Evolutionary conservation across 2,113 vertebrate genomes (phyloP), one percentile per base, ranked within the genome.

Genomic region (Ophiodon elongatus): DNA sequence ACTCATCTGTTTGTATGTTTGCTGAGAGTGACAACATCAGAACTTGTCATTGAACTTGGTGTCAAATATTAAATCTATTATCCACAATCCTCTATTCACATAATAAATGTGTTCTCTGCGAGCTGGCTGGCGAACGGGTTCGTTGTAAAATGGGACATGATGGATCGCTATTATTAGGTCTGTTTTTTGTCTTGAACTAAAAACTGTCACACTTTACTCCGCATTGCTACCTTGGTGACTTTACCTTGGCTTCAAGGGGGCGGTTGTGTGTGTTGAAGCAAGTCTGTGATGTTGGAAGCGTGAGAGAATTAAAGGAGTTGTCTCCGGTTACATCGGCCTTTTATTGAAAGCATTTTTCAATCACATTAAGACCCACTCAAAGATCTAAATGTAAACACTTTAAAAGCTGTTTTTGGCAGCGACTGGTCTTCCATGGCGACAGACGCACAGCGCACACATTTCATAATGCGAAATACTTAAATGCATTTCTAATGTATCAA

Each of bases 331-430:
- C 23, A 73, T 39, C 31, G 54, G 4, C 23, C 25, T 37, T 69
- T 45, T 45, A 14, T 45, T 63, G 43, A 74, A 43, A 31, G 45
- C 57, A 15, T 50, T 41, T 80, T 31, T 9, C 45, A 70, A 75
- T 64, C 71, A 62, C 27, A 68, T 68, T 25, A 68, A 0, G 9
- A 29, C 45, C n/a, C 37, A 57, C 35, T 29, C 27, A 50, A 31
- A 71, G 57, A 72, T 47, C 47, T 14, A n/a, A 29, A n/a, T 64
- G 39, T 9, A n/a, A 67, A 74, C 13, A 4, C 50, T 64, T 39
- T 19, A 29, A 50, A n/a, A 47, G 6, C 52, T 27, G 29, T 68
- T 66, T 39, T 67, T 60, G 54, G 68, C 69, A 73, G 17, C 2
- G 3, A 11, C 54, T 33, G 11, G 19, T 17, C 71, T 33, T 54